Percentiles rank a stretch among this genome's conserved stretches.
These are phyloP conservation scores for Calameuta pallipes DNA, from an alignment of 2,888 invertebrate species.

Conservation along the genomic window DNA sequence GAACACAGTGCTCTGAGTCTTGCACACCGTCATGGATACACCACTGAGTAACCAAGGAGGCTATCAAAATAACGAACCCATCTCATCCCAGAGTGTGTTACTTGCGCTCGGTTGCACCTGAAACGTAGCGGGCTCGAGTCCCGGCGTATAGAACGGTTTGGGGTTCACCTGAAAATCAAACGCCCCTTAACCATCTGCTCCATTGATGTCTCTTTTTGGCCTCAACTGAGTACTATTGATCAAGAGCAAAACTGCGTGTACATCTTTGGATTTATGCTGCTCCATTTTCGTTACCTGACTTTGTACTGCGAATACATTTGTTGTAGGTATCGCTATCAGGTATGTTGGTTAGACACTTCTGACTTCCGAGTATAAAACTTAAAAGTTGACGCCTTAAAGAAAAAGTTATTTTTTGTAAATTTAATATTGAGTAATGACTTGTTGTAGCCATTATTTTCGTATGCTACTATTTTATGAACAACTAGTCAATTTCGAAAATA, in stretches of 20 bases:
- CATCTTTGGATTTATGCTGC: background rate
- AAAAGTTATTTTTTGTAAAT: background rate
- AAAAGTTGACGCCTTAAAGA: background rate
- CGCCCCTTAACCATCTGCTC: constrained; percentile 46
- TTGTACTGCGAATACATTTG: background rate
- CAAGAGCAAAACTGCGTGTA: constrained; percentile 36
- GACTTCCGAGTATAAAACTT: background rate
- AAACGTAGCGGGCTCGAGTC: constrained; percentile 38
- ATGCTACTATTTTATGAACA: no score
- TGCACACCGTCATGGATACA: background rate
- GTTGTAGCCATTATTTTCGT: no score
- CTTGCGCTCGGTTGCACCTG: constrained; percentile 52
- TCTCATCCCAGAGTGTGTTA: constrained; percentile 54
- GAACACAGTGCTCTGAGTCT: background rate
- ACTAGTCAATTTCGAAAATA: background rate
- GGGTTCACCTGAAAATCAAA: constrained; percentile 35
- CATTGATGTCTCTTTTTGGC: constrained; percentile 37
- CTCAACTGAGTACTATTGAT: constrained; percentile 34
- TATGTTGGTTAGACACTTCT: background rate
- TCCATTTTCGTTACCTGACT: background rate
- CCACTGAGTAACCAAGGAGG: constrained; percentile 30
- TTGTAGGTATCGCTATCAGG: background rate
- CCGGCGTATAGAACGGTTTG: constrained; percentile 3
- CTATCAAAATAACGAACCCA: constrained; percentile 62
- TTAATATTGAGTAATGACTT: no score